A percentile compares a stretch with the other conserved stretches of the same genome.
phyloP scores from a whole-genome alignment of 2,888 invertebrate genomes.

The Patella ulyssiponensis region DNA sequence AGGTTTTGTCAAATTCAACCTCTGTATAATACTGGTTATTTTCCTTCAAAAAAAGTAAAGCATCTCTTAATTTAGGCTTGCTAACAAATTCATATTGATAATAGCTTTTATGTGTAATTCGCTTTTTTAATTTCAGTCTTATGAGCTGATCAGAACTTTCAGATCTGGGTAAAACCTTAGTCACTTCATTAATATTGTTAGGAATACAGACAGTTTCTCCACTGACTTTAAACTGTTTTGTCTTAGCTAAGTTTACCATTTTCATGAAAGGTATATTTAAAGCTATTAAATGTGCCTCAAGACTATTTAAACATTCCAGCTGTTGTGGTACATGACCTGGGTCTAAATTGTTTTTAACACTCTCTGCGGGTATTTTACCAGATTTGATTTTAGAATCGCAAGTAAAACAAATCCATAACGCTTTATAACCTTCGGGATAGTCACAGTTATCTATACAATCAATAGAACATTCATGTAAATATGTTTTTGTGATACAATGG shows the following conservation, averaged over 20 bases:
- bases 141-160: neutral
- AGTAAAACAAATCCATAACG: neutral
- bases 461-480: neutral
- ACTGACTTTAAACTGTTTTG: neutral
- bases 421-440: neutral
- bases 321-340: neutral
- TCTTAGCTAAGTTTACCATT: neutral
- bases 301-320: neutral
- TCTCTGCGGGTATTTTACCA: constrained; percentile 10
- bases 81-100: neutral
- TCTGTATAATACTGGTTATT: neutral
- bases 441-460: neutral
- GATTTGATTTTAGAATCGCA: neutral
- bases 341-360: constrained; percentile 13
- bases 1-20: neutral
- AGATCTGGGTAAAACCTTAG: neutral
- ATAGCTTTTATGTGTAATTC: neutral
- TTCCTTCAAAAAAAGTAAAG: neutral
- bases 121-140: neutral
- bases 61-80: neutral
- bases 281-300: neutral
- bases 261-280: constrained; percentile 8
- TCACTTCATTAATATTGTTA: constrained; percentile 3
- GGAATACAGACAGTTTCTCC: neutral
- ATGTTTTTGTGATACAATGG: neutral